Percentiles rank a stretch among this genome's conserved stretches.
Conservation (phyloP, 2,113 vertebrate species). For the Stigmatopora argus region DNA sequence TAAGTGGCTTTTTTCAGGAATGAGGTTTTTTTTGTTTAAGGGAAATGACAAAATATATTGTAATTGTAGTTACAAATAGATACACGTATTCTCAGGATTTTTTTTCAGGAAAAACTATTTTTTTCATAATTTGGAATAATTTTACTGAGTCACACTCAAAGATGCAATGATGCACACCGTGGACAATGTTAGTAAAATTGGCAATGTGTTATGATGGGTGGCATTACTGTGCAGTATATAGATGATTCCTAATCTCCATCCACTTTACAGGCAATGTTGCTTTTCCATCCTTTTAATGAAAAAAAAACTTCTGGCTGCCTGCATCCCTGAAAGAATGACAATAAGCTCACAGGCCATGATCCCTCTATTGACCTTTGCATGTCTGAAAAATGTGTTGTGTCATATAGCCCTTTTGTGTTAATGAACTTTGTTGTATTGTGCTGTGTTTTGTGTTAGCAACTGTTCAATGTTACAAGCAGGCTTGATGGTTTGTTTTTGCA, state of each 20-base stretch:
- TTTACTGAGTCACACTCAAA: not conserved
- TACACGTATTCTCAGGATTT: not conserved
- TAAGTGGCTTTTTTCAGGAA: not conserved
- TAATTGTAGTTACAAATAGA: not conserved
- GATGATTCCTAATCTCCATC: conserved; percentile 33
- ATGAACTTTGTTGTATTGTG: conserved; percentile 46
- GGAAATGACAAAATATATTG: not conserved
- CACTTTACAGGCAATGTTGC: conserved; percentile 25
- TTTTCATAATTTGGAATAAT: not conserved
- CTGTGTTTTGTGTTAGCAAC: conserved; percentile 41
- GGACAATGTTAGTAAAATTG: conserved; percentile 2
- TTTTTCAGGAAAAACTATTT: not conserved
- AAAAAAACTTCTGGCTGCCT: conserved; percentile 37
- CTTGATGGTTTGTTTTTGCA: conserved; percentile 53
- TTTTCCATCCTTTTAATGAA: conserved; percentile 45
- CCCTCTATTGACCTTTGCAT: conserved; percentile 21
- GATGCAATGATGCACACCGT: conserved; percentile 16
- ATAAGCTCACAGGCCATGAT: conserved; percentile 19
- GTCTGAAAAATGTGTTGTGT: conserved; percentile 46
- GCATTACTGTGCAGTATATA: conserved; percentile 23
- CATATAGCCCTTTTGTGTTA: conserved; percentile 49
- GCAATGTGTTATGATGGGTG: conserved; percentile 39
- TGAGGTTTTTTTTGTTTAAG: not conserved
- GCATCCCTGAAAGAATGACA: conserved; percentile 31
- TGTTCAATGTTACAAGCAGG: conserved; percentile 43